Conservation (phyloP, 2,113 vertebrate genomes). For the Hypocryptadius cinnamomeus region DNA sequence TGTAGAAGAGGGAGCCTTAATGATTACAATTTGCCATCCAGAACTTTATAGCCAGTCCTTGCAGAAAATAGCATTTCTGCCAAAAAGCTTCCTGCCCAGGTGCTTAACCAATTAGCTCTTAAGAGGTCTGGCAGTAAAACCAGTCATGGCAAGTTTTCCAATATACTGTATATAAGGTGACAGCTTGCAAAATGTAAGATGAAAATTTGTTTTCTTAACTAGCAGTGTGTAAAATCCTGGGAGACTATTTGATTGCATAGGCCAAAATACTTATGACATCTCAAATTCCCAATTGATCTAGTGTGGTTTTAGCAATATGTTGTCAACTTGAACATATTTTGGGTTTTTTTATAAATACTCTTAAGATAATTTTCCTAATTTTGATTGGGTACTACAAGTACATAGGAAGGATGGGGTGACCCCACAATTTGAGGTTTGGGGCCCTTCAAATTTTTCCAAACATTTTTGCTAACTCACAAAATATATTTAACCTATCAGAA, state of each 20-base stretch:
- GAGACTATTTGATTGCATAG: constrained; percentile 62
- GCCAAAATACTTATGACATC: constrained; percentile 61
- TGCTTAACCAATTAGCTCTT: constrained; percentile 78
- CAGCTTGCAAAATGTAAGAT: constrained; percentile 74
- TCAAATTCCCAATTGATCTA: constrained; percentile 52
- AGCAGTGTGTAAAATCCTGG: constrained; percentile 69
- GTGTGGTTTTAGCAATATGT: constrained; percentile 45
- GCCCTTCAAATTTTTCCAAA: not conserved
- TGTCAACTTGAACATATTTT: constrained; percentile 44
- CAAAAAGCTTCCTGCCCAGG: constrained; percentile 79
- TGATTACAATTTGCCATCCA: constrained; percentile 79
- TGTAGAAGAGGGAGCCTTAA: constrained; percentile 69
- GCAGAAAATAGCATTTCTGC: constrained; percentile 74
- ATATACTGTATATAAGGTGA: constrained; percentile 71
- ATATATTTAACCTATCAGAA: not conserved
- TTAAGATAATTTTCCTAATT: constrained; percentile 22
- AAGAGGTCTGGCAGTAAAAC: constrained; percentile 71
- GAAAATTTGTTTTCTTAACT: constrained; percentile 78
- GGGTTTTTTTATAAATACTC: constrained; percentile 27
- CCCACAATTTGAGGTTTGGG: not conserved
- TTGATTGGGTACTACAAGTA: not conserved
- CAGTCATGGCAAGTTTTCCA: constrained; percentile 67
- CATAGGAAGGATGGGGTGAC: not conserved
- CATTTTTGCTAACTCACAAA: constrained; percentile 10
- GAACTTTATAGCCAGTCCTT: constrained; percentile 70